A percentile compares a stretch with the other conserved stretches of the same genome.
phyloP scores from a whole-genome alignment of 2,888 invertebrate genomes.

The Tuberolachnus salignus region DNA sequence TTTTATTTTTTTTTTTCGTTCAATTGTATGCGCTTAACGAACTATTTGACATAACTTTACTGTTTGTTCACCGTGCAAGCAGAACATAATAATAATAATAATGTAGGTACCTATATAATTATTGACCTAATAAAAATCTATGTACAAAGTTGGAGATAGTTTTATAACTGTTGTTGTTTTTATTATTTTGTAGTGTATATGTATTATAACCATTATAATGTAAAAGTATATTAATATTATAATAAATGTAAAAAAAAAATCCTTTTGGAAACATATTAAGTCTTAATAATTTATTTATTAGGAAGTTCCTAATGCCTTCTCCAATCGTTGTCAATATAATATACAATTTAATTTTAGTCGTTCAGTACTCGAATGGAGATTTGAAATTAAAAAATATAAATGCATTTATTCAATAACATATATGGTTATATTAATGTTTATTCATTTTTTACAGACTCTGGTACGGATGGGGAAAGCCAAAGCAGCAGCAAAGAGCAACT shows the following conservation, averaged over 20 bases:
- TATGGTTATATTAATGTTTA: slow-evolving; percentile 9
- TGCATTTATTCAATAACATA: background rate
- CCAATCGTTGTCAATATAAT: too few species aligned
- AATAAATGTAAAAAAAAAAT: background rate
- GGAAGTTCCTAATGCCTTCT: background rate
- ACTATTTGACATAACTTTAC: slow-evolving; percentile 28
- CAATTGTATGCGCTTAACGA: slow-evolving; percentile 16
- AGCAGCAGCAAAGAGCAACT: slow-evolving; percentile 58
- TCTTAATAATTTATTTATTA: background rate
- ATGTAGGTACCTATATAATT: background rate
- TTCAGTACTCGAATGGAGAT: slow-evolving; percentile 13
- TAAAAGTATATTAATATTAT: background rate
- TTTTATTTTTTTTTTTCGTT: too few species aligned
- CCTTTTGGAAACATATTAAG: background rate
- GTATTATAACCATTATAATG: background rate
- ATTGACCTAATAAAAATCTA: slow-evolving; percentile 24
- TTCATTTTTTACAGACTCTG: slow-evolving; percentile 49
- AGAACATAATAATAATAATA: slow-evolving; percentile 14
- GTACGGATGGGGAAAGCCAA: slow-evolving; percentile 58
- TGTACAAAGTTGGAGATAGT: background rate
- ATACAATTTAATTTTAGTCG: background rate
- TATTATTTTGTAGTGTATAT: background rate
- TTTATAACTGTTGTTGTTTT: slow-evolving; percentile 17
- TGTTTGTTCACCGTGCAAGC: background rate
- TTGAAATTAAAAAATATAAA: background rate